Conservation (phyloP, 2,888 invertebrate genomes). For the Scelioninae gen. 2 region DNA sequence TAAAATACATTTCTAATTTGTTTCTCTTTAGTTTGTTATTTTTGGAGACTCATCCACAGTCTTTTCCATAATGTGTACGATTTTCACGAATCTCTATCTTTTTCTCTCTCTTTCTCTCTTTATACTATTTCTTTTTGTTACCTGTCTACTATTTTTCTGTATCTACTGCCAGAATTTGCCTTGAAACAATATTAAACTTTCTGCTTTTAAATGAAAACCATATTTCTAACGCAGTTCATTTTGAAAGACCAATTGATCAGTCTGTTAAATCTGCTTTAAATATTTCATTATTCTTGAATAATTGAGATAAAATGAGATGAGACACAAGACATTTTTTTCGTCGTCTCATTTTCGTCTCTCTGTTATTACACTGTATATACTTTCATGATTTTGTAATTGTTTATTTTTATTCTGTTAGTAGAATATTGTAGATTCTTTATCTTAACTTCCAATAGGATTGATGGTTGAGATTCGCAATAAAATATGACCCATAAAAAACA, state of each 20-base stretch:
- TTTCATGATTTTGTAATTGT: slow-evolving; percentile 2
- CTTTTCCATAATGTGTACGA: slow-evolving; percentile 50
- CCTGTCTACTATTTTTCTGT: slow-evolving; percentile 6
- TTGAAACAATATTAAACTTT: neutral
- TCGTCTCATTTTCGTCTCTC: neutral
- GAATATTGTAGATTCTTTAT: slow-evolving; percentile 1
- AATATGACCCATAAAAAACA: neutral
- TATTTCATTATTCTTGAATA: neutral
- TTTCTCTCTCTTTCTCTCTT: slow-evolving; percentile 2
- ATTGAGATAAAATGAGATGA: slow-evolving; percentile 2
- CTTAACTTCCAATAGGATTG: neutral
- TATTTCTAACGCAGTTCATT: no score
- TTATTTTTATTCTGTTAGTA: neutral
- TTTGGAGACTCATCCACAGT: slow-evolving; percentile 60
- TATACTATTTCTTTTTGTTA: slow-evolving; percentile 12
- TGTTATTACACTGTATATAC: slow-evolving; percentile 3
- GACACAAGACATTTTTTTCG: neutral
- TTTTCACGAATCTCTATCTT: slow-evolving; percentile 5
- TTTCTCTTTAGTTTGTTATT: slow-evolving; percentile 24
- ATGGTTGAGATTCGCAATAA: neutral
- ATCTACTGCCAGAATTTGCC: slow-evolving; percentile 13
- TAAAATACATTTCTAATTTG: neutral
- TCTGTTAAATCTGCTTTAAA: slow-evolving; percentile 1
- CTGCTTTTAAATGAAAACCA: neutral
- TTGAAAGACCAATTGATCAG: slow-evolving; percentile 1